Percentiles rank a stretch among this genome's conserved stretches.
Evolutionary conservation across 2,797 vertebrate species (phyloP).

Genomic region (Hirundo rustica): DNA sequence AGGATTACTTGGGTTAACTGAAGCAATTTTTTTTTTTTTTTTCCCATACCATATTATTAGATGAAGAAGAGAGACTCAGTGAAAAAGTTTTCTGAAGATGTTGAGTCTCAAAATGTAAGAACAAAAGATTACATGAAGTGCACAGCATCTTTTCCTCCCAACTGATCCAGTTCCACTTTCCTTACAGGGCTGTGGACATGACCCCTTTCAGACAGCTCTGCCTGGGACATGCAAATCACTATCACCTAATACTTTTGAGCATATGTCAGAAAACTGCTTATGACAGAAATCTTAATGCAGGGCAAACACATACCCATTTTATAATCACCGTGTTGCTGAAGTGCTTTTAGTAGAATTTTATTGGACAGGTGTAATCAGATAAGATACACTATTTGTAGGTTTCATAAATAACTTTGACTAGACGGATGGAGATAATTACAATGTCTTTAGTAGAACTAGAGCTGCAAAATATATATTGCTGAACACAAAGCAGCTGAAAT

Average conservation of each 20-base stretch:
- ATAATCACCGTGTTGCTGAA: not conserved
- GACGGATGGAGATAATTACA: not conserved
- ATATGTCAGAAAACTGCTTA: not conserved
- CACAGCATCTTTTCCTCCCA: not conserved
- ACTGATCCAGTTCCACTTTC: not conserved
- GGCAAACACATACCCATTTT: not conserved
- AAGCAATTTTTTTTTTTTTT: not conserved
- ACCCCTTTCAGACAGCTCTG: not conserved
- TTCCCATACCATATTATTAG: not conserved
- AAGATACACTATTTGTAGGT: not conserved
- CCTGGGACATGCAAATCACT: not conserved
- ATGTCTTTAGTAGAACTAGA: not conserved
- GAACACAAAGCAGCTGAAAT: not conserved
- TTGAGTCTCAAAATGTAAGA: not conserved
- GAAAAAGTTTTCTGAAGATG: not conserved
- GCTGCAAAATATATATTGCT: not conserved
- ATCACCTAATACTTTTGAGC: not conserved
- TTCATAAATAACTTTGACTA: not conserved
- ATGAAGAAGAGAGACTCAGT: not conserved
- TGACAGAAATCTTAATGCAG: not conserved
- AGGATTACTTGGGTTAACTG: not conserved
- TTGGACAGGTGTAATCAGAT: not conserved
- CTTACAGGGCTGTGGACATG: not conserved
- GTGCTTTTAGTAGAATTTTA: not conserved
- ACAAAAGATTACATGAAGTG: not conserved